Conservation (phyloP, 2,888 invertebrate genomes). For the Autographa gamma region DNA sequence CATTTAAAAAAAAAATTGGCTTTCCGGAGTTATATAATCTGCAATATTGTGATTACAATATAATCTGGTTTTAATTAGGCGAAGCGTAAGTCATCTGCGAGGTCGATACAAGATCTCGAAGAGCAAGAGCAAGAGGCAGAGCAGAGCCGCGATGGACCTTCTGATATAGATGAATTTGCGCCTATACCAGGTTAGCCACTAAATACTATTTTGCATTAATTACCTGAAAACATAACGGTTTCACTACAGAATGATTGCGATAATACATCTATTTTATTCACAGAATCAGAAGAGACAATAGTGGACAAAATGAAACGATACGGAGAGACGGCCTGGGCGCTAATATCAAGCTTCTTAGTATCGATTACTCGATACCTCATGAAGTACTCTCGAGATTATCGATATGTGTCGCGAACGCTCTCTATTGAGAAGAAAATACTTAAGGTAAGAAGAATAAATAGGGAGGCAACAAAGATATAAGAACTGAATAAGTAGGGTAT, state of each 20-base stretch:
- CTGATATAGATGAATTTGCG: conserved; percentile 75
- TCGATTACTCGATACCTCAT: conserved; percentile 95
- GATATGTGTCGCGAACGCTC: conserved; percentile 97
- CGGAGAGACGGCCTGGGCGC: conserved; percentile 90
- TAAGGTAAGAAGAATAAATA: conserved; percentile 89
- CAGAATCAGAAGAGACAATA: conserved; percentile 75
- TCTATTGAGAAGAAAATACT: conserved; percentile 96
- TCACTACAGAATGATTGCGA: neutral
- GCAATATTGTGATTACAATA: conserved; percentile 14
- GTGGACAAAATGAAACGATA: conserved; percentile 83
- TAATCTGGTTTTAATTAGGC: conserved; percentile 34
- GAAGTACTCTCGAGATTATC: conserved; percentile 96
- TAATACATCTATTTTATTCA: conserved; percentile 14
- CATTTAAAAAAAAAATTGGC: too few relatives aligned
- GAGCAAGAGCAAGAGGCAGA: conserved; percentile 59
- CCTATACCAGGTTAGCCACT: conserved; percentile 67
- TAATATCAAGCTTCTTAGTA: conserved; percentile 94
- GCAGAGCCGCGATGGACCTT: conserved; percentile 64
- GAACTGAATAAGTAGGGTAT: too few relatives aligned
- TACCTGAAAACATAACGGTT: neutral
- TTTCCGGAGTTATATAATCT: neutral
- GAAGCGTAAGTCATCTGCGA: conserved; percentile 50
- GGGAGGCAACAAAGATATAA: neutral
- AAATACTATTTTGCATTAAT: too few relatives aligned
- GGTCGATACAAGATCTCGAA: conserved; percentile 57